Conservation (phyloP, 2,888 invertebrate species). For the Noctuana brunneofusca region DNA sequence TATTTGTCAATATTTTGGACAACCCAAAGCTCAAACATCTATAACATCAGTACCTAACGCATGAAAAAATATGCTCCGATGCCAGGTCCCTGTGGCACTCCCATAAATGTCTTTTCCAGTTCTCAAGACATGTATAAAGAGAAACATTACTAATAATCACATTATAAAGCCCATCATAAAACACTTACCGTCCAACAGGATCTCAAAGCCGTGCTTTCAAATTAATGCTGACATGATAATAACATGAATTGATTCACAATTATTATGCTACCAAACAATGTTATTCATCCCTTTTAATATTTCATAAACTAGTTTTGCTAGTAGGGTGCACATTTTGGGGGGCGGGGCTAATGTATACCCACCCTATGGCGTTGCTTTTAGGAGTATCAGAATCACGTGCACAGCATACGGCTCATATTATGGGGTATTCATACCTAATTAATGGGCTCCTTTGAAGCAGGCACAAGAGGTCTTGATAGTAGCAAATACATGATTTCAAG, state of each 20-base stretch:
- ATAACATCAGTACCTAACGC: no score
- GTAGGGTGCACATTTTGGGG: slow-evolving; percentile 49
- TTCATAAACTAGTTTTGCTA: slow-evolving; percentile 68
- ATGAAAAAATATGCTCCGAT: slow-evolving; percentile 20
- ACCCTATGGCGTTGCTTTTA: slow-evolving; percentile 55
- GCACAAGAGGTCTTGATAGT: slow-evolving; percentile 57
- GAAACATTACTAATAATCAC: slow-evolving; percentile 41
- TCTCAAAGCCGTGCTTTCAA: slow-evolving; percentile 55
- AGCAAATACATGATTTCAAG: slow-evolving; percentile 30
- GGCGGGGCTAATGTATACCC: slow-evolving; percentile 66
- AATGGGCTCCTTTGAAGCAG: slow-evolving; percentile 56
- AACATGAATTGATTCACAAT: slow-evolving; percentile 74
- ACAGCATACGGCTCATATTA: slow-evolving; percentile 75
- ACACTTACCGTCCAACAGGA: slow-evolving; percentile 54
- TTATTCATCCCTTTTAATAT: slow-evolving; percentile 68
- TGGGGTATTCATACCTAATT: slow-evolving; percentile 80
- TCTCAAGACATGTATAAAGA: slow-evolving; percentile 27
- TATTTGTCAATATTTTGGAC: no score
- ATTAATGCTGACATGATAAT: slow-evolving; percentile 78
- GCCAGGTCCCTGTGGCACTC: slow-evolving; percentile 21
- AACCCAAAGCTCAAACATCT: no score
- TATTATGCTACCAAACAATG: slow-evolving; percentile 62
- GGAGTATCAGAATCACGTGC: slow-evolving; percentile 64
- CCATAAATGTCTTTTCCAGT: slow-evolving; percentile 15
- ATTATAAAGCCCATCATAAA: slow-evolving; percentile 53